phyloP scores from a whole-genome alignment of 2,113 vertebrate species.

The Aleadryas rufinucha region DNA sequence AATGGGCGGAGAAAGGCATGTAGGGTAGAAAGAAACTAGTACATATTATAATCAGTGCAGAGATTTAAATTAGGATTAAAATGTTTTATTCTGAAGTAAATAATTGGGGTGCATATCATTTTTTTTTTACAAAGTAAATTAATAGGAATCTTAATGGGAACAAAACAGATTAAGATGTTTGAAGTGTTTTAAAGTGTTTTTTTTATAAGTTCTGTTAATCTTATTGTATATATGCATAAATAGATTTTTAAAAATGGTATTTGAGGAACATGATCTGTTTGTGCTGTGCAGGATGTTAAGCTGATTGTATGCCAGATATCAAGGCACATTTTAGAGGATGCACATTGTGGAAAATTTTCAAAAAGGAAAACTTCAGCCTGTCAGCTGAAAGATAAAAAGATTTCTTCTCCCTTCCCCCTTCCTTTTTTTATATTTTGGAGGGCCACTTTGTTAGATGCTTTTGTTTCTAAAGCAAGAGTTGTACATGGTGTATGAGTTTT shows the following conservation, averaged over 20 bases:
- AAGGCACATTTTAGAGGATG: not conserved
- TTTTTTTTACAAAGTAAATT: not conserved
- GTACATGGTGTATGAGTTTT: not conserved
- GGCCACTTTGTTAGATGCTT: not conserved
- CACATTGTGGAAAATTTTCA: slow-evolving; percentile 7
- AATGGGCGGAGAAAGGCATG: not conserved
- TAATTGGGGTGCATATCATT: rapidly evolving
- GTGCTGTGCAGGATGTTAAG: not conserved
- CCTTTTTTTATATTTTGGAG: not conserved
- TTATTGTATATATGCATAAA: not conserved
- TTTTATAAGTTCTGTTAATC: not conserved
- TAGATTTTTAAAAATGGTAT: not conserved
- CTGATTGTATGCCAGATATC: not conserved
- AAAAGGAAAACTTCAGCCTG: not conserved
- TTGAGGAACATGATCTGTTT: not conserved
- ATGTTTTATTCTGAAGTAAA: not conserved
- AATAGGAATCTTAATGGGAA: not conserved
- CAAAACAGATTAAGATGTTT: not conserved
- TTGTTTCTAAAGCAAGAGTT: not conserved
- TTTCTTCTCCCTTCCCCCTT: not conserved
- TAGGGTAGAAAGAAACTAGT: not conserved
- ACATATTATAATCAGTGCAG: not conserved
- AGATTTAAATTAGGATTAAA: not conserved
- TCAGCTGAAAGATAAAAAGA: not conserved
- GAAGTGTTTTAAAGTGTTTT: not conserved